Evolutionary conservation across 2,888 invertebrate genomes (phyloP).

Genomic region (Drosophila mimetica): DNA sequence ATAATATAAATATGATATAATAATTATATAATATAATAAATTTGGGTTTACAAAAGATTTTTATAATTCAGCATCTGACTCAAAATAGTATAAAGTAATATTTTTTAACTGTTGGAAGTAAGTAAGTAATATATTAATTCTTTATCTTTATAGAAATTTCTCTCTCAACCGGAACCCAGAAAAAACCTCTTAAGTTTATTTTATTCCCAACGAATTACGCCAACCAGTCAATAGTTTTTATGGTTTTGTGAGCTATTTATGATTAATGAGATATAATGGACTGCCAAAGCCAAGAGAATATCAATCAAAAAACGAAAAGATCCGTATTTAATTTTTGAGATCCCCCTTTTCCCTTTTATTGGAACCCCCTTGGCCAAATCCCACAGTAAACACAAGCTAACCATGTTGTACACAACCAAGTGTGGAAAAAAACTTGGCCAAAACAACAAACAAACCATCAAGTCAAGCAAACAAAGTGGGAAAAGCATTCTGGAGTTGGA

Average conservation of each 20-base stretch:
- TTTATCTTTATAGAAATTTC: neutral
- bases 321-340: constrained; percentile 10
- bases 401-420: constrained; percentile 30
- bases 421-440: constrained; percentile 38
- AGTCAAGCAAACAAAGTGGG: constrained; percentile 24
- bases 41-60: no score
- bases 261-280: constrained; percentile 50
- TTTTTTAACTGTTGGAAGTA: no score
- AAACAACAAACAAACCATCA: constrained; percentile 43
- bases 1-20: no score
- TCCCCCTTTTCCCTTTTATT: constrained; percentile 3
- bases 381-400: constrained; percentile 5
- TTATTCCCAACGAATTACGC: neutral
- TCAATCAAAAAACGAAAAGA: constrained; percentile 17
- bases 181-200: neutral
- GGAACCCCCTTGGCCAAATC: neutral
- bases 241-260: constrained; percentile 38
- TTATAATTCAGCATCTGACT: no score
- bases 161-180: neutral
- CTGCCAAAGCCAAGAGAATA: constrained; percentile 4
- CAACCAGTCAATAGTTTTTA: constrained; percentile 11
- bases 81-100: no score
- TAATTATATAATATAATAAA: no score
- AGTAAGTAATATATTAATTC: no score
- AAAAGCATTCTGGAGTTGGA: constrained; percentile 11